Base-by-base conservation (phyloP, 1,140 invertebrate species). In the Drosophila sturtevanti region DNA sequence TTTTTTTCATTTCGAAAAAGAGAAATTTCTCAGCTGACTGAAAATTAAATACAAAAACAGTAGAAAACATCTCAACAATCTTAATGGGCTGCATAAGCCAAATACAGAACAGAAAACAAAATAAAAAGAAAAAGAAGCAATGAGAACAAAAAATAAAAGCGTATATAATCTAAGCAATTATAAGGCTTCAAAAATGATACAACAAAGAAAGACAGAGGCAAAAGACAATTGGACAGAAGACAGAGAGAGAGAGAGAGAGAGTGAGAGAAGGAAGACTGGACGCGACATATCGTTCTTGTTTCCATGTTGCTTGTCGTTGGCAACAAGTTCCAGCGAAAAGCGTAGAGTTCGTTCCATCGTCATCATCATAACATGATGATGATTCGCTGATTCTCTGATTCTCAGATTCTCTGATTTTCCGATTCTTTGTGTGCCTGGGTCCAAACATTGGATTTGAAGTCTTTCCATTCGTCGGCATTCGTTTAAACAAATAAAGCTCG, bases 401-500 rank as follows among this genome's bases (percentile, higher is more conserved):
- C 48, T 38, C 37, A 18, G 34, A 41, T 54, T 69, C 41, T 44
- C 14, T 44, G 7, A 31, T n/a, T n/a, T n/a, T 14, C n/a, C n/a
- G 37, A 38, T 38, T 38, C 37, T 38, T n/a, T 38, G 37, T 11
- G 37, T 38, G 27, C 27, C 41, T 16, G 41, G 7, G 41, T 16
- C 14, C 14, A 6, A 16, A 16, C 41, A 18, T 44, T 44, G 7
- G 14, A 44, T 44, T 37, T 21, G 54, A 27, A 54, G 58, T 38
- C 72, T 34, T 67, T 41, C n/a, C 31, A 22, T 44, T 44, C 52
- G 76, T 82, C 82, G 84, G 82, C 72, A 79, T 87, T 82, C 79
- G 84, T 68, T 72, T 77, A 89, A 87, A 87, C 84, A 87, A 89
- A 87, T 87, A 87, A 87, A 87, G 84, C 79, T 58, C 44, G 77